Evolutionary conservation across 2,888 invertebrate genomes (phyloP).

Genomic region (Lamproptera curius): DNA sequence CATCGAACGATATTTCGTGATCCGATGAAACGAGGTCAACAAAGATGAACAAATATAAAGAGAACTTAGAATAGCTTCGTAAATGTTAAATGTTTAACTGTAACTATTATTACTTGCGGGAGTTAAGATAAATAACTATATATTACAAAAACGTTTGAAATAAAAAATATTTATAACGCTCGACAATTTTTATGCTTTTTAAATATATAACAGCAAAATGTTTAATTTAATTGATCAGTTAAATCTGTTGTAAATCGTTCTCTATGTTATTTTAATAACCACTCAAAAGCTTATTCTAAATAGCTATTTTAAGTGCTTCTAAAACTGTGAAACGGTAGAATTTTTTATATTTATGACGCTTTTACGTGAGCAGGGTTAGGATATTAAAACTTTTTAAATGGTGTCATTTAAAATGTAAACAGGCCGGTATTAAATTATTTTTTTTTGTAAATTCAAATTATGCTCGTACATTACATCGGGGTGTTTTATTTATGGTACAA

Average conservation of each 20-base stretch:
- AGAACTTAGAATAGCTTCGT: too few relatives aligned
- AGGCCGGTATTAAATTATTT: neutral
- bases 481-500: neutral
- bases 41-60: too few relatives aligned
- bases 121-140: too few relatives aligned
- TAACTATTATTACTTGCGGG: too few relatives aligned
- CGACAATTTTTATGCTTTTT: too few relatives aligned
- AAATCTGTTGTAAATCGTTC: neutral
- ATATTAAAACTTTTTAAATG: neutral
- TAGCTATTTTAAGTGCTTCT: too few relatives aligned
- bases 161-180: too few relatives aligned
- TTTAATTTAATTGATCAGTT: too few relatives aligned
- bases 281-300: conserved; percentile 1
- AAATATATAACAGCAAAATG: too few relatives aligned
- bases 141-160: too few relatives aligned
- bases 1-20: conserved; percentile 31
- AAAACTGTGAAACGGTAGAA: conserved; percentile 6
- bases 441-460: neutral
- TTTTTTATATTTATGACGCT: conserved; percentile 6
- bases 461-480: neutral
- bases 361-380: conserved; percentile 4
- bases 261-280: conserved; percentile 10
- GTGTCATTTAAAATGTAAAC: neutral
- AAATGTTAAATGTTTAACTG: too few relatives aligned
- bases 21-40: conserved; percentile 18